phyloP scores from a whole-genome alignment of 1,140 invertebrate species.

The Zophobas atratus region DNA sequence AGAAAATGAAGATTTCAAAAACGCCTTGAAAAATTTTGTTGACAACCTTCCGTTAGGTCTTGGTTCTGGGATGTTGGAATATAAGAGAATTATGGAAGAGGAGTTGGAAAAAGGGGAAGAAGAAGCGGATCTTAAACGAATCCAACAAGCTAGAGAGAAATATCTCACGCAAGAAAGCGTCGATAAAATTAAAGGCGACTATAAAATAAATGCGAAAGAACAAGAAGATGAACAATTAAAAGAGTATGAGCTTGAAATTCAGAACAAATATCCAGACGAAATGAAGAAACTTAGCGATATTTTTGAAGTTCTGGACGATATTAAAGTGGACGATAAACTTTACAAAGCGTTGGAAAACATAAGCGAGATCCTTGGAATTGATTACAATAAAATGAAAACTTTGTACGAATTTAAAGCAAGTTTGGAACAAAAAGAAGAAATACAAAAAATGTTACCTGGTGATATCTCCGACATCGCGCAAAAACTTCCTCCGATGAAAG shows the following conservation, averaged over 20 bases:
- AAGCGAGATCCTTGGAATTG: not conserved
- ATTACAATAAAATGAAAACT: conserved; percentile 3
- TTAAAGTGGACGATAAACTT: not conserved
- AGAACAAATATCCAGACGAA: conserved; percentile 2
- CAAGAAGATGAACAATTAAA: not conserved
- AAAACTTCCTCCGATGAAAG: not conserved
- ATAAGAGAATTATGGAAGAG: conserved; percentile 15
- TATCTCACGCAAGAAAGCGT: not conserved
- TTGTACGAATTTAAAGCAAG: not conserved
- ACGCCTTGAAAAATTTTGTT: not conserved
- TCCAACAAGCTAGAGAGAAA: not conserved
- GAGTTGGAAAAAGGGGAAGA: conserved; percentile 17
- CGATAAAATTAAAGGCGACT: not conserved
- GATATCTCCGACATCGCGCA: not conserved
- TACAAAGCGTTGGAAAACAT: not conserved
- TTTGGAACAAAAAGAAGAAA: not conserved
- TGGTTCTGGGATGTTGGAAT: conserved; percentile 1
- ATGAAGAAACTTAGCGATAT: conserved; percentile 2
- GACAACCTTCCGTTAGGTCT: conserved; percentile 1
- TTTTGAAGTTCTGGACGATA: not conserved
- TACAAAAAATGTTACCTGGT: conserved; percentile 2
- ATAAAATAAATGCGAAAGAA: conserved; percentile 4
- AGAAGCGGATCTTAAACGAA: not conserved
- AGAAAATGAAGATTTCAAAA: conserved; percentile 4
- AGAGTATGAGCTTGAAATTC: not conserved